Evolutionary conservation across 2,113 vertebrate genomes (phyloP), one percentile per base, ranked within the genome.

Genomic region (Megaleporinus macrocephalus): DNA sequence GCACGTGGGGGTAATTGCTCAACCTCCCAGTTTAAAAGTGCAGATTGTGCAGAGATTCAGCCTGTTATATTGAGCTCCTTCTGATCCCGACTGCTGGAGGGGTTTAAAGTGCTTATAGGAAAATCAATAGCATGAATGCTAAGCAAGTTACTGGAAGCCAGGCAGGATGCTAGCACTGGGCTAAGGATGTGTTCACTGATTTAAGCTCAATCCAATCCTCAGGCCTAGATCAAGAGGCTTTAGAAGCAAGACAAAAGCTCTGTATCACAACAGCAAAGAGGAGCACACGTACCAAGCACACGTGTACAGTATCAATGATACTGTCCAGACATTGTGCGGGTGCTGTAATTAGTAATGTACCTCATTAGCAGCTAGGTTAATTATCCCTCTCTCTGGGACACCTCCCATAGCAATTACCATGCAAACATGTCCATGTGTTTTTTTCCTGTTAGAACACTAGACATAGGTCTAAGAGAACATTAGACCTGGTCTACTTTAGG

Each of bases 111-210:
- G 91, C 94, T 94, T 91, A 96, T 95, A 95, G 95, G 89, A 96
- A 96, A 96, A 96, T 96, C 96, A 95, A 96, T 96, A 93, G 93
- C 88, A 93, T 95, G 95, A 96, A 96, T 95, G 95, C 95, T 95
- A 95, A 95, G 94, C 95, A 95, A 96, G 93, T 96, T 96, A 96
- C 95, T 96, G 95, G 95, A 96, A 96, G 93, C 95, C 92, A 93
- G 89, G 93, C 93, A 94, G 95, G 92, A 94, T 94, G 93, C 94
- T 89, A 95, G 94, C 95, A 93, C 93, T 91, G 93, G 93, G 94
- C 95, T 90, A 88, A 94, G 94, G 95, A 95, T 93, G 92, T 94
- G 92, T 93, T 95, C 95, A 95, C 94, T 86, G 93, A 96, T 93
- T 93, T 89, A 90, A 89, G 93, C 94, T 91, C 94, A 91, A 93